Base-by-base conservation (phyloP, 2,888 invertebrate genomes). In the Agrotis clavis region DNA sequence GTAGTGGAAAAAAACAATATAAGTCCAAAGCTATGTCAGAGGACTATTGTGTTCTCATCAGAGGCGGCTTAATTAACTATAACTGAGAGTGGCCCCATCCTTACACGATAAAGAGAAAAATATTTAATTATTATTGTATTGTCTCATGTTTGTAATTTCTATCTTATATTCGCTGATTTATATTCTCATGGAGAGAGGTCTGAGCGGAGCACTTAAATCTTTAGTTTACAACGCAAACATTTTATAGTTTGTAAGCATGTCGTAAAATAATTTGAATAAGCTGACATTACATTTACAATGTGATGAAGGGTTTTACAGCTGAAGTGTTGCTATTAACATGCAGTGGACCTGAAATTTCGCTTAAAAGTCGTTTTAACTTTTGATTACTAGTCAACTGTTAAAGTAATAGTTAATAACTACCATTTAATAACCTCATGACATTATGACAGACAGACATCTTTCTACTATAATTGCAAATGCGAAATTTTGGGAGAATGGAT, bases 221-320 rank as follows among this genome's bases (percentile, higher is more conserved):
- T 74, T 59, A 56, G 53, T 79, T 76, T 69, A 77, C 53, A 62
- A 65, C 62, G 48, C 68, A 66, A 57, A 71, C 51, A 67, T 82
- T 81, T 70, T 61, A 81, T 64, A 73, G 68, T 79, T 60, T 73
- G 25, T 63, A 65, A 65, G 68, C 48, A 53, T 50, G 62, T 69
- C 61, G 75, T 81, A 67, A 74, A 75, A 75, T 70, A 60, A 72
- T 60, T 69, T 11, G n/a, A 61, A 68, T 62, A 61, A 53, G 50
- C 57, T n/a, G 18, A 25, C 65, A 63, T 71, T 62, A 64, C 70
- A 67, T 47, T 50, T 30, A 56, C 25, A 59, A 13, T 4, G 47
- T 60, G 66, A 56, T 54, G 63, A 70, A 75, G 74, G 45, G 60
- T 71, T 76, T 60, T 54, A 77, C 16, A 54, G 25, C 30, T 47